Evolutionary conservation across 2,797 vertebrate genomes (phyloP).

Genomic region (Spheniscus humboldti): DNA sequence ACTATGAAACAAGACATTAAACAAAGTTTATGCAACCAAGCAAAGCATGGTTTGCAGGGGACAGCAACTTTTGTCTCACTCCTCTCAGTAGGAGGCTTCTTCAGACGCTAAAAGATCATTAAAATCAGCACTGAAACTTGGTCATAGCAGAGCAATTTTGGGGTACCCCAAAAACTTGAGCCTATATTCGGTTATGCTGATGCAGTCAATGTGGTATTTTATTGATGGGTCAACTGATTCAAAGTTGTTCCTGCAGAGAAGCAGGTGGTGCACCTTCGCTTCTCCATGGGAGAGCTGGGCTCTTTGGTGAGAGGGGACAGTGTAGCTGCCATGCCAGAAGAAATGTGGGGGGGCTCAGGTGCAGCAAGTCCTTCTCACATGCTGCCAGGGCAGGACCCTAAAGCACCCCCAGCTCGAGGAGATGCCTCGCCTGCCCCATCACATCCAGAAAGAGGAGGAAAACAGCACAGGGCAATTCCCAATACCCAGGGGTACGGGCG

Average conservation of each 20-base stretch:
- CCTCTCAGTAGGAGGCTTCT: not conserved
- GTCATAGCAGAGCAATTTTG: not conserved
- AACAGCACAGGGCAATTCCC: fast-evolving
- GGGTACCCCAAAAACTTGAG: not conserved
- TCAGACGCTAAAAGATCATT: not conserved
- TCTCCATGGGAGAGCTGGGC: not conserved
- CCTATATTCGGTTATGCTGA: not conserved
- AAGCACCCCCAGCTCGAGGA: fast-evolving
- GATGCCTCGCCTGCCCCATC: not conserved
- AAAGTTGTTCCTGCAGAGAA: not conserved
- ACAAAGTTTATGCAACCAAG: not conserved
- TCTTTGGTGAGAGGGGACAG: too few species aligned
- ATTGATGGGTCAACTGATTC: not conserved
- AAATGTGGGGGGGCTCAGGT: fast-evolving
- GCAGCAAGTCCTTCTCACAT: not conserved
- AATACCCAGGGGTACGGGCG: fast-evolving
- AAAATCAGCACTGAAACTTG: not conserved
- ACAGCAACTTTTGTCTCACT: not conserved
- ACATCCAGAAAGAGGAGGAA: not conserved
- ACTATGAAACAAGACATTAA: not conserved
- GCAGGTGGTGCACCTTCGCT: fast-evolving
- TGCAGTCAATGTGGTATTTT: not conserved
- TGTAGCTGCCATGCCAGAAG: fast-evolving
- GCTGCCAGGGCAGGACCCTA: not conserved
- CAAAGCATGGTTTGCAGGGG: not conserved